Evolutionary conservation across 1,140 invertebrate species (phyloP).

Genomic region (Mylabris phalerata): DNA sequence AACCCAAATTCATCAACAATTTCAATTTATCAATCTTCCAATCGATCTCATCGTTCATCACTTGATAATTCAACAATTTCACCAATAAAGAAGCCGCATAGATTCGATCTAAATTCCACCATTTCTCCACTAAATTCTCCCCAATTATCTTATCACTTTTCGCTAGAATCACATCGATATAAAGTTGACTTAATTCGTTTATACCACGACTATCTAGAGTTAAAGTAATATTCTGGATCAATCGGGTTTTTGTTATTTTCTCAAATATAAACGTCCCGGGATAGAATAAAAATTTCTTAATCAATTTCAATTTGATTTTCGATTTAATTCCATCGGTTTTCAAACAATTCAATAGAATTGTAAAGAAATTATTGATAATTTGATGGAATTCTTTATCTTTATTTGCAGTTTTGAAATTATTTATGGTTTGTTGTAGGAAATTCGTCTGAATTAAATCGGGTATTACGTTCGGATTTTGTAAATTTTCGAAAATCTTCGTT

Average conservation of each 20-base stretch:
- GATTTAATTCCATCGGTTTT: slow-evolving; percentile 45
- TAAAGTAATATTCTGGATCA: slow-evolving; percentile 54
- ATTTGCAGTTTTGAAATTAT: slow-evolving; percentile 46
- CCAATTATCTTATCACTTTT: slow-evolving; percentile 43
- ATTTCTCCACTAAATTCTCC: slow-evolving; percentile 45
- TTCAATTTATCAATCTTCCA: slow-evolving; percentile 60
- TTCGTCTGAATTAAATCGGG: slow-evolving; percentile 34
- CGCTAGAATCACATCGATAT: slow-evolving; percentile 51
- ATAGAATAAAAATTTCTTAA: slow-evolving; percentile 57
- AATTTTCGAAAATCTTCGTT: slow-evolving; percentile 25
- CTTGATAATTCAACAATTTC: slow-evolving; percentile 55
- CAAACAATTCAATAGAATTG: slow-evolving; percentile 45
- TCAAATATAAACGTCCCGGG: slow-evolving; percentile 64
- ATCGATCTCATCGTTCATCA: slow-evolving; percentile 50
- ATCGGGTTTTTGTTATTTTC: slow-evolving; percentile 57
- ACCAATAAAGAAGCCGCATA: slow-evolving; percentile 59
- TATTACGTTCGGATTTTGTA: slow-evolving; percentile 20
- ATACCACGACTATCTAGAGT: slow-evolving; percentile 54
- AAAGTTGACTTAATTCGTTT: slow-evolving; percentile 53
- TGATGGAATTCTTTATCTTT: slow-evolving; percentile 43
- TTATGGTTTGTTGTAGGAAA: slow-evolving; percentile 41
- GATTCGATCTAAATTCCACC: slow-evolving; percentile 59
- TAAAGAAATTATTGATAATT: slow-evolving; percentile 47
- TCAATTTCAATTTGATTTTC: slow-evolving; percentile 48
- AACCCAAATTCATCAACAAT: slow-evolving; percentile 55